These are phyloP conservation scores for Spermophilus dauricus DNA, from an alignment of 2,113 vertebrate species.

Conservation along the genomic window DNA sequence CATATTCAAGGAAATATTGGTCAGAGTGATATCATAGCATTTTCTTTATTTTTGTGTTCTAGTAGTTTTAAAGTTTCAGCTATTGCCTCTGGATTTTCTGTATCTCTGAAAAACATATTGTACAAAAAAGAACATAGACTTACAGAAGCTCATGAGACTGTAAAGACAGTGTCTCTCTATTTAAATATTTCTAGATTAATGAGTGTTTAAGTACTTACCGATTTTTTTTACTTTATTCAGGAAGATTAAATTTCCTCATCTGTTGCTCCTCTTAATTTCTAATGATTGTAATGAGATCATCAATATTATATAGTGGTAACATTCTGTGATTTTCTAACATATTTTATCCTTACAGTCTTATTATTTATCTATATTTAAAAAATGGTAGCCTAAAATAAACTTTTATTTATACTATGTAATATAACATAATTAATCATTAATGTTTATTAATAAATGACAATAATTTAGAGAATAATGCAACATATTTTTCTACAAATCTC, in stretches of 20 bases:
- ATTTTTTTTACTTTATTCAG: background rate
- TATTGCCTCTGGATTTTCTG: background rate
- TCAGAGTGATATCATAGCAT: too few species aligned
- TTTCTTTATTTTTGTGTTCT: background rate
- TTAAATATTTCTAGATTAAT: background rate
- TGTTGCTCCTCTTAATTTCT: background rate
- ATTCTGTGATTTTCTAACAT: too few species aligned
- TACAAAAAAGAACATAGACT: background rate
- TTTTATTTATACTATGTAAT: background rate
- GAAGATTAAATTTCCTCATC: background rate
- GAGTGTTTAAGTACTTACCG: background rate
- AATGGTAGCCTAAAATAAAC: too few species aligned
- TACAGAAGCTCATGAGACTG: background rate
- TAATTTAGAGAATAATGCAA: background rate
- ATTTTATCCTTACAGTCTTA: background rate
- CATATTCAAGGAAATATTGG: background rate
- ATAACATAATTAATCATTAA: background rate
- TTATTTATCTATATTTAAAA: background rate
- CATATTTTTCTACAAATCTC: background rate
- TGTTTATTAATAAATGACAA: too few species aligned
- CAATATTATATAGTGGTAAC: too few species aligned
- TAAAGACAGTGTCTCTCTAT: background rate
- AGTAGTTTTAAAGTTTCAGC: background rate
- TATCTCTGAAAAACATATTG: background rate
- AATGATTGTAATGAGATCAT: too few species aligned